Evolutionary conservation across 2,888 invertebrate species (phyloP), one percentile per base, ranked within the genome.

Genomic region (Apamea epomidion): DNA sequence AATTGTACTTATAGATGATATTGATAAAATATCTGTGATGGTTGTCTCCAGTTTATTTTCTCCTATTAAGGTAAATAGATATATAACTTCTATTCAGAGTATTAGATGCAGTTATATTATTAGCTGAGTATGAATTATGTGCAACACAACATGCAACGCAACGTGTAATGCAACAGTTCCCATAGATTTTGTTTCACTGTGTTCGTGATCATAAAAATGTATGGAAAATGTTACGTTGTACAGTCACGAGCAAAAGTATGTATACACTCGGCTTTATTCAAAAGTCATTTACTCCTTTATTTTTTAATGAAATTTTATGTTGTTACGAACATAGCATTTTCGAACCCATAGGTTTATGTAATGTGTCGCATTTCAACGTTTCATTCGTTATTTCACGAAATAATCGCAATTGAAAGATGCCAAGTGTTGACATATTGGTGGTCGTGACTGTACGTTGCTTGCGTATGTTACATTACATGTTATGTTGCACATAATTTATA

Each of bases 21-120:
- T 48, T 65, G 25, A 37, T 80, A 25, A 60, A 68, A 25, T 37
- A 51, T 10, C n/a, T 25, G 51, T 58, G 29, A 42, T 77, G 78
- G 37, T 82, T 42, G 58, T 69, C 74, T 84, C 81, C 85, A 75
- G 88, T 74, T 54, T 70, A 81, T 74, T 75, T 73, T 62, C 58
- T 60, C 54, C 58, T n/a, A 72, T 42, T 54, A 69, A 18, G n/a
- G 21, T 74, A 79, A 64, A 83, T 84, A 89, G 78, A 81, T 60
- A 74, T 78, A 68, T 54, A 76, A 51, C 79, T 82, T 76, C 32
- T 64, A 85, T 80, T 83, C 76, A 81, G 69, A 84, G 60, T 78
- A 77, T 82, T 88, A 89, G 86, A 84, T 70, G 65, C 84, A 69
- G 65, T 74, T 74, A 81, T 58, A 73, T 68, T 62, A 21, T 68